Conservation (phyloP, 2,113 vertebrate genomes). For the Podarcis raffonei region DNA sequence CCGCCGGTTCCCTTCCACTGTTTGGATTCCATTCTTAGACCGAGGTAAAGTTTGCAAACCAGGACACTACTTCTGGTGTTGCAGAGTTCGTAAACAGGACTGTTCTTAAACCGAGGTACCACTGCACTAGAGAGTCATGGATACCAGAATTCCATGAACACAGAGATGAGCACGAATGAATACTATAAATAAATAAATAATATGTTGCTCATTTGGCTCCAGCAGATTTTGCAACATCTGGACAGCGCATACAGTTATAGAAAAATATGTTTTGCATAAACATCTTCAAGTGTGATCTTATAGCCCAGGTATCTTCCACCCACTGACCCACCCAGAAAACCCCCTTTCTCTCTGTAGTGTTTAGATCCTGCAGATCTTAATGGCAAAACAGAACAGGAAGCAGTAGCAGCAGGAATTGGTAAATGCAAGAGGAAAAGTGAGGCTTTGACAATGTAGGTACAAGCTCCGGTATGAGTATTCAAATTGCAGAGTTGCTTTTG, state of each 20-base stretch:
- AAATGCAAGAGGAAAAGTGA: background rate
- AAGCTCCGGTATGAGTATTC: background rate
- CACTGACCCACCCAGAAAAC: no score
- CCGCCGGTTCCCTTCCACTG: no score
- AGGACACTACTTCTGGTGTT: no score
- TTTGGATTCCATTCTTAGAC: no score
- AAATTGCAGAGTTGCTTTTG: background rate
- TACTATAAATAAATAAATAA: background rate
- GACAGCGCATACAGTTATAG: background rate
- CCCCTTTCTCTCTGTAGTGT: no score
- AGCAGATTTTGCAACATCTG: background rate
- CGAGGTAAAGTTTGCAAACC: no score
- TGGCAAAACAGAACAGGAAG: background rate
- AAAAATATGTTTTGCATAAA: background rate
- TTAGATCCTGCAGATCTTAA: background rate
- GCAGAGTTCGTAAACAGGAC: no score
- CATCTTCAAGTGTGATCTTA: background rate
- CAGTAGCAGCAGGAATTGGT: background rate
- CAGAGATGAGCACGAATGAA: no score
- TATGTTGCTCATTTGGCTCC: background rate
- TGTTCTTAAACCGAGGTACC: no score
- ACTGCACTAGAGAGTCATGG: background rate
- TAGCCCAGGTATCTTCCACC: background rate
- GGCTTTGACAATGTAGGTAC: background rate
- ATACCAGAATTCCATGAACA: background rate